Conservation (phyloP, 1,140 invertebrate genomes). For the Oncopeltus fasciatus region DNA sequence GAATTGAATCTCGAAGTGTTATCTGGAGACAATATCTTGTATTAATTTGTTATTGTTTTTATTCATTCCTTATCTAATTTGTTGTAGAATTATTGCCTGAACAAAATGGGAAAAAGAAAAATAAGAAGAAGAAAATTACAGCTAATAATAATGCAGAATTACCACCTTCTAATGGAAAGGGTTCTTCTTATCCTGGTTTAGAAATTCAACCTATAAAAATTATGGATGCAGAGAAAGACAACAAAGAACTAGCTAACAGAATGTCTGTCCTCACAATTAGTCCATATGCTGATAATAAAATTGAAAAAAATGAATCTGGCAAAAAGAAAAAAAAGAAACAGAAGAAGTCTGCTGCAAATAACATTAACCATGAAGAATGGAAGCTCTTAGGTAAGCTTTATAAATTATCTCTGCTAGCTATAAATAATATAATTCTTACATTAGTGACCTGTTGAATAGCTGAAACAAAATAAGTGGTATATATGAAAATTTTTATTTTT, state of each 20-base stretch:
- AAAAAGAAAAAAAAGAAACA: slow-evolving; percentile 26
- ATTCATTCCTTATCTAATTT: too few relatives aligned
- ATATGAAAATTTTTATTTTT: too few relatives aligned
- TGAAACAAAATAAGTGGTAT: too few relatives aligned
- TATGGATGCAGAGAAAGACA: background rate
- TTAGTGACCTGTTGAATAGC: too few relatives aligned
- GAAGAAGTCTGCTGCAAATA: slow-evolving; percentile 15
- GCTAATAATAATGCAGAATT: slow-evolving; percentile 15
- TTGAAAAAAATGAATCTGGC: background rate
- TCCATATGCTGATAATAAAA: slow-evolving; percentile 9
- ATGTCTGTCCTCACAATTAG: slow-evolving; percentile 15
- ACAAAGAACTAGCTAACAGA: slow-evolving; percentile 7
- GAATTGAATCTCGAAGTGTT: too few relatives aligned
- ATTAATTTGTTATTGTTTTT: too few relatives aligned
- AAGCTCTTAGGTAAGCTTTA: slow-evolving; percentile 6
- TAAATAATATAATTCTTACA: too few relatives aligned
- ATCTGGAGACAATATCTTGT: too few relatives aligned
- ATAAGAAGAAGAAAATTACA: slow-evolving; percentile 45
- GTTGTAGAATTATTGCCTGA: slow-evolving; percentile 7
- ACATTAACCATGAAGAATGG: slow-evolving; percentile 14
- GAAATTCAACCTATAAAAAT: slow-evolving; percentile 10
- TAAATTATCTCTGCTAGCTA: too few relatives aligned
- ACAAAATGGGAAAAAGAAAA: slow-evolving; percentile 34
- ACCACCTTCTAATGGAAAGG: background rate
- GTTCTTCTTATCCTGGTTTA: slow-evolving; percentile 3